These are phyloP conservation scores for Sipha maydis DNA, from an alignment of 2,888 invertebrate species.

Conservation along the genomic window DNA sequence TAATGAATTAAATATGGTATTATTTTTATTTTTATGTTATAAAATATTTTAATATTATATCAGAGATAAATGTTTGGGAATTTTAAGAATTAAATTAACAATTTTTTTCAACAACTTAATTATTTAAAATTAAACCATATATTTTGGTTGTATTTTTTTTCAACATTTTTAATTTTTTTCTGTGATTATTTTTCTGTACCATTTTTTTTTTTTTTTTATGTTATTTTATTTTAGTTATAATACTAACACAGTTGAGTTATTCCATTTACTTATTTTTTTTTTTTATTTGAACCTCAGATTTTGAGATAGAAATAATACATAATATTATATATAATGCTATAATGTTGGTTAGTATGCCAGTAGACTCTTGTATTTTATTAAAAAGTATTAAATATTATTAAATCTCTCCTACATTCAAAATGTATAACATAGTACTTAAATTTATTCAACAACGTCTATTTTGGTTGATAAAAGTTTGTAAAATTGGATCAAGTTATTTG, in stretches of 20 bases:
- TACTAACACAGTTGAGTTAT: too few species aligned
- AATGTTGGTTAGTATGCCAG: neutral
- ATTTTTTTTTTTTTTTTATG: neutral
- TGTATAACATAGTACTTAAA: slow-evolving; percentile 7
- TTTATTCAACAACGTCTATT: slow-evolving; percentile 38
- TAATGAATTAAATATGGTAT: neutral
- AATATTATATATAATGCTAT: too few species aligned
- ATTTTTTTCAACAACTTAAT: neutral
- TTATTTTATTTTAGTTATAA: neutral
- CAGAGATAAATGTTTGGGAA: neutral
- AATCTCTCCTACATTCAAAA: neutral
- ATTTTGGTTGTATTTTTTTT: neutral
- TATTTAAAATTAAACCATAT: neutral
- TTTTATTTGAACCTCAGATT: neutral
- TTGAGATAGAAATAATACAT: neutral
- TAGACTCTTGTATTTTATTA: neutral
- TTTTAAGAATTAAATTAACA: neutral
- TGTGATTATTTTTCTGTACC: neutral
- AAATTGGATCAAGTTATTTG: slow-evolving; percentile 38
- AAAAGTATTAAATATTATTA: neutral
- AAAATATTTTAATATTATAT: neutral
- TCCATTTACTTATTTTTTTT: neutral
- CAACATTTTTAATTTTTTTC: neutral
- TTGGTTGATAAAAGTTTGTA: neutral
- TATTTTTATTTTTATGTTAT: neutral